Percentiles rank a stretch among this genome's conserved stretches.
Conservation (phyloP, 1,140 invertebrate species). For the Acyrthosiphon pisum region DNA sequence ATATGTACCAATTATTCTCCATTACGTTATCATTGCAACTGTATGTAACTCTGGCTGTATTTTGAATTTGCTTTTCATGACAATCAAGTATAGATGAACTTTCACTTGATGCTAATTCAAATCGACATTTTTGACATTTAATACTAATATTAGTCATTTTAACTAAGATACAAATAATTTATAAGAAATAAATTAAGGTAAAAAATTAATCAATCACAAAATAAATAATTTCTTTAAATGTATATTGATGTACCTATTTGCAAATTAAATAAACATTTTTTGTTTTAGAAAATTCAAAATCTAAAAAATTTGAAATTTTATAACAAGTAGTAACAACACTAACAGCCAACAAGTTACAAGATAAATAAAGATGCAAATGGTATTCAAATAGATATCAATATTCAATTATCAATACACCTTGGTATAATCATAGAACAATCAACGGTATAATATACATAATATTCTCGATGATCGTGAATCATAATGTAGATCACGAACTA, state of each 20-base stretch:
- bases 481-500: too few species aligned
- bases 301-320: neutral
- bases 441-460: too few species aligned
- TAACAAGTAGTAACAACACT: too few species aligned
- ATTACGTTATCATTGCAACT: conserved; percentile 55
- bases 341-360: too few species aligned
- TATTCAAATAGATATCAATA: too few species aligned
- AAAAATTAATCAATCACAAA: neutral
- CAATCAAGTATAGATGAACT: conserved; percentile 37
- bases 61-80: conserved; percentile 47
- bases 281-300: neutral
- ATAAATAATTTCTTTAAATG: neutral
- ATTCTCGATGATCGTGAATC: too few species aligned
- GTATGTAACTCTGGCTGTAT: conserved; percentile 32
- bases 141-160: conserved; percentile 56
- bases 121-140: conserved; percentile 59
- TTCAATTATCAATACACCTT: too few species aligned
- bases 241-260: neutral
- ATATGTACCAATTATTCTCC: conserved; percentile 59
- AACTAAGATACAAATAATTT: neutral
- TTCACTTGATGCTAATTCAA: conserved; percentile 42
- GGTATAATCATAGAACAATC: too few species aligned
- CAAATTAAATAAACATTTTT: neutral
- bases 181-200: neutral
- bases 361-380: too few species aligned